These are phyloP conservation scores for Diorhabda sublineata DNA, from an alignment of 1,140 invertebrate species.

Conservation along the genomic window DNA sequence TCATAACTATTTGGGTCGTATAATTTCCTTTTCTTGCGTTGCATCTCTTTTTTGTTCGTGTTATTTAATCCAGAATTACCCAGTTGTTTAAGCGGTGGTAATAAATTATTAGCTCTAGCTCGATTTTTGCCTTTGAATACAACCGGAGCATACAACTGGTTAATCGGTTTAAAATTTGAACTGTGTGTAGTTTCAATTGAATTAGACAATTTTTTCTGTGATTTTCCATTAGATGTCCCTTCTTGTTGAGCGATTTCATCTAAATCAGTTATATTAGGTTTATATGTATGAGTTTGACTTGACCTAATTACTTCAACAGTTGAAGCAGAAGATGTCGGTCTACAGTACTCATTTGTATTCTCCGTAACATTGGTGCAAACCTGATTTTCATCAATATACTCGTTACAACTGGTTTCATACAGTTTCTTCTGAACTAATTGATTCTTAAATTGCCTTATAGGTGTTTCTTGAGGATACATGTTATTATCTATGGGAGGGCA, in stretches of 20 bases:
- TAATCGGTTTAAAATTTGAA: too few relatives aligned
- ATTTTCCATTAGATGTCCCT: too few relatives aligned
- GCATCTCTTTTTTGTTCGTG: neutral
- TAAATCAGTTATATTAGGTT: too few relatives aligned
- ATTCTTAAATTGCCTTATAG: conserved; percentile 1
- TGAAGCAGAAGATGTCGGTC: too few relatives aligned
- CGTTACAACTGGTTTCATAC: neutral
- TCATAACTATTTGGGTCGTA: conserved; percentile 11
- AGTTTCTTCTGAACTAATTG: neutral
- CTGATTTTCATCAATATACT: neutral
- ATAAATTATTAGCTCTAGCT: neutral
- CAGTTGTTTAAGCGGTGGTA: neutral
- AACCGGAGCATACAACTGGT: too few relatives aligned
- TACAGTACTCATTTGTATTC: too few relatives aligned
- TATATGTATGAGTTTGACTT: too few relatives aligned
- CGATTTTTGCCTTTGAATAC: too few relatives aligned
- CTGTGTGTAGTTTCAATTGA: too few relatives aligned
- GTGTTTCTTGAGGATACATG: neutral
- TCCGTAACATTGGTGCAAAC: neutral
- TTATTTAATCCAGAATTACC: neutral
- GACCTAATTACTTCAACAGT: too few relatives aligned
- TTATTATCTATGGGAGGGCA: conserved; percentile 4
- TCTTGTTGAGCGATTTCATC: too few relatives aligned
- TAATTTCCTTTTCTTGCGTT: conserved; percentile 12
- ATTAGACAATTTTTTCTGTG: too few relatives aligned